Percentiles rank a stretch among this genome's conserved stretches.
These are phyloP conservation scores for Acrocyrtus sp. DNA, from an alignment of 2,888 invertebrate genomes.

Conservation along the genomic window DNA sequence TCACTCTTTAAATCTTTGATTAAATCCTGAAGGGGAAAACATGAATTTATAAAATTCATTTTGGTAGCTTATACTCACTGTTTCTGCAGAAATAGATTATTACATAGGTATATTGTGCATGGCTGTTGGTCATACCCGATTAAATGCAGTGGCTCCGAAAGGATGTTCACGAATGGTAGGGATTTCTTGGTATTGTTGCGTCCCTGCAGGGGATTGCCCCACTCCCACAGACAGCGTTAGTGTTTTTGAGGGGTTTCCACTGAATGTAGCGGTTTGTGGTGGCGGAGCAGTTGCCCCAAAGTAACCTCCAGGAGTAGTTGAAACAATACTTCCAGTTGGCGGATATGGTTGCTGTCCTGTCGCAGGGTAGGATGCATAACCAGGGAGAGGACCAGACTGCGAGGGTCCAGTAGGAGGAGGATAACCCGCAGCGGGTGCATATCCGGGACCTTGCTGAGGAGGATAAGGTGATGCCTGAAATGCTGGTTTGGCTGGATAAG, in stretches of 20 bases:
- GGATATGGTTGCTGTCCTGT: constrained; percentile 10
- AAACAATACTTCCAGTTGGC: background rate
- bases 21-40: constrained; percentile 74
- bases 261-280: background rate
- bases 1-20: constrained; percentile 88
- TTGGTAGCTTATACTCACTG: too few species aligned
- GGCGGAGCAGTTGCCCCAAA: background rate
- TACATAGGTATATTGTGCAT: too few species aligned
- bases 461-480: too few species aligned
- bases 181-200: constrained; percentile 45
- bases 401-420: constrained; percentile 6
- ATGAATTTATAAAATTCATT: too few species aligned
- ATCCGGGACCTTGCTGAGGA: too few species aligned
- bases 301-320: background rate
- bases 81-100: too few species aligned
- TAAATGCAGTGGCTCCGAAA: constrained; percentile 83
- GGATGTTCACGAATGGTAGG: constrained; percentile 66
- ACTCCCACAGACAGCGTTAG: background rate
- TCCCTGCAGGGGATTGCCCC: background rate
- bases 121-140: too few species aligned
- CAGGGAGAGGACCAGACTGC: background rate
- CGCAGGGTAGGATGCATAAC: constrained; percentile 21
- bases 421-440: constrained; percentile 25
- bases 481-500: too few species aligned
- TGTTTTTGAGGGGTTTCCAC: background rate